Percentiles rank a stretch among this genome's conserved stretches.
Conservation (phyloP, 2,888 invertebrate genomes). For the Andrena praecox region DNA sequence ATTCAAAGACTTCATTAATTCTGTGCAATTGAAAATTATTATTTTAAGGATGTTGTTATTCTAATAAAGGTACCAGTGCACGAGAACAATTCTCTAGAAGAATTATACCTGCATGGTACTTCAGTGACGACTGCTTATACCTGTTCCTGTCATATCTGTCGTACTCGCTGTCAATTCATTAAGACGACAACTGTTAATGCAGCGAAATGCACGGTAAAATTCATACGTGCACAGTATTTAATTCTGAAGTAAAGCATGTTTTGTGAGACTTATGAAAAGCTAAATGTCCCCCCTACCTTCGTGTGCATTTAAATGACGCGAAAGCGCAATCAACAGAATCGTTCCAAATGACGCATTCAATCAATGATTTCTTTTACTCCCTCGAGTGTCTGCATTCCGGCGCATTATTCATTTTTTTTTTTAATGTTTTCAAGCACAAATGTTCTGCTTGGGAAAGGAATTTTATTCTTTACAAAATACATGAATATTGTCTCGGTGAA, state of each 20-base stretch:
- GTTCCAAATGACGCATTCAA: constrained; percentile 49
- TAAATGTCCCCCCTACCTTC: constrained; percentile 8
- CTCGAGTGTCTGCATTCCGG: background rate
- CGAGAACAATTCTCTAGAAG: no score
- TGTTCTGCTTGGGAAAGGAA: background rate
- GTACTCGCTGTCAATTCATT: background rate
- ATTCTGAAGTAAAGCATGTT: constrained; percentile 8
- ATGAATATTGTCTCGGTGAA: background rate
- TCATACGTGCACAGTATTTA: background rate
- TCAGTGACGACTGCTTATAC: background rate
- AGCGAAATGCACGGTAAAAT: background rate
- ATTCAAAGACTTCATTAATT: no score
- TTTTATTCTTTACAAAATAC: background rate
- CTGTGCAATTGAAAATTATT: no score
- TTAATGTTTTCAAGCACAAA: constrained; percentile 5
- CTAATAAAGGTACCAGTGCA: no score
- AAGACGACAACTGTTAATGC: background rate
- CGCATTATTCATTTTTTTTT: constrained; percentile 30
- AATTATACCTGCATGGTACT: background rate
- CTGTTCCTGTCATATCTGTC: background rate
- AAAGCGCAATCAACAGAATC: constrained; percentile 53
- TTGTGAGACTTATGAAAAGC: constrained; percentile 2
- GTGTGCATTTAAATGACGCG: constrained; percentile 44
- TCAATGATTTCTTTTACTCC: constrained; percentile 53
- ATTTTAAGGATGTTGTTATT: no score